These are phyloP conservation scores for Spongilla lacustris DNA, from an alignment of 37 sponge, comb jelly and placozoan species.

Conservation along the genomic window DNA sequence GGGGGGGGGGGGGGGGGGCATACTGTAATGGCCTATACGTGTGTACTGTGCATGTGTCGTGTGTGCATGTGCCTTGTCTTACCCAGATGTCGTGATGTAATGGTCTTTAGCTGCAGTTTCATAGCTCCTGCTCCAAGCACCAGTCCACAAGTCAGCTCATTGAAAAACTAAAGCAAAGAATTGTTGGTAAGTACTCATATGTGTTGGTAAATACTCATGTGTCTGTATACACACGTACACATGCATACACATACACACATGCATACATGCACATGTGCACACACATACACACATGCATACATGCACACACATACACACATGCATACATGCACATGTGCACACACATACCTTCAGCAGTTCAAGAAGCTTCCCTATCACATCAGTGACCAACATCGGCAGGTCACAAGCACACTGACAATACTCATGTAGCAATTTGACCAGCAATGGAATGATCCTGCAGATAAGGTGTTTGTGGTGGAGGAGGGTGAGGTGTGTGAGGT, in stretches of 20 bases:
- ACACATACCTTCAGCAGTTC: slow-evolving; percentile 77
- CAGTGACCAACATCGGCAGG: slow-evolving; percentile 88
- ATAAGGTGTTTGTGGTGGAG: not conserved
- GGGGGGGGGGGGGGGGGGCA: too few relatives aligned
- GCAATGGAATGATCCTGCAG: slow-evolving; percentile 72
- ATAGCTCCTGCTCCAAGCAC: slow-evolving; percentile 96
- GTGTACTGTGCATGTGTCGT: not conserved
- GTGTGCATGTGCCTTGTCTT: not conserved
- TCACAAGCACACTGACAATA: slow-evolving; percentile 92
- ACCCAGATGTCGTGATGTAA: slow-evolving; percentile 95
- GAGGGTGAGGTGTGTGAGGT: not conserved
- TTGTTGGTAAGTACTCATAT: not conserved
- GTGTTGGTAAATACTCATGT: too few relatives aligned
- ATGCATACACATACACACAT: too few relatives aligned
- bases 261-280: too few relatives aligned
- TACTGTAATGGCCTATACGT: not conserved
- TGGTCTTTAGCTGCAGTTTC: slow-evolving; percentile 91
- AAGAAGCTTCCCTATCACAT: slow-evolving; percentile 81
- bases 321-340: not conserved
- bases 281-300: too few relatives aligned
- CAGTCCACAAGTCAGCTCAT: slow-evolving; percentile 82
- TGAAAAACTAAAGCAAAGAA: slow-evolving; percentile 75
- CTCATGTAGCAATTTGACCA: slow-evolving; percentile 86
- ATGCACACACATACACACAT: not conserved
- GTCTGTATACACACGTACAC: not conserved